A percentile compares a stretch with the other conserved stretches of the same genome.
These are phyloP conservation scores for Drosophila neocordata DNA, from an alignment of 1,140 invertebrate genomes.

Conservation along the genomic window DNA sequence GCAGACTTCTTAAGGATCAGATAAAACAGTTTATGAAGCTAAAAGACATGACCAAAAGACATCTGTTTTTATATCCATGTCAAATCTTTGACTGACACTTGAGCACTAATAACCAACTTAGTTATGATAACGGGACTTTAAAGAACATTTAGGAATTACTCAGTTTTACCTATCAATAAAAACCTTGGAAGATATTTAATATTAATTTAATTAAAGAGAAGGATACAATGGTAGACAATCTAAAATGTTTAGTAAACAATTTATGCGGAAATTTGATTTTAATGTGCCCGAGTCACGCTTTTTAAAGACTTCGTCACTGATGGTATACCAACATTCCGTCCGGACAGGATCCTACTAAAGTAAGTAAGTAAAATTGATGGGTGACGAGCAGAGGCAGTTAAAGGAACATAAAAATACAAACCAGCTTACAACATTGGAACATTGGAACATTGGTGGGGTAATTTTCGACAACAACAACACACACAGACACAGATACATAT, in stretches of 20 bases:
- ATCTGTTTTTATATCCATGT: too few species aligned
- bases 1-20: too few species aligned
- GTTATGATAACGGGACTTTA: too few species aligned
- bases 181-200: too few species aligned
- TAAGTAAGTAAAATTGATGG: constrained; percentile 22
- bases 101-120: too few species aligned
- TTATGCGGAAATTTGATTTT: constrained; percentile 76
- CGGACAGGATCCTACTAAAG: not conserved
- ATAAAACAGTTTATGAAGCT: too few species aligned
- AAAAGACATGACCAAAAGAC: too few species aligned
- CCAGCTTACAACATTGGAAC: constrained; percentile 2
- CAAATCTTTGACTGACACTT: too few species aligned
- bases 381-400: constrained; percentile 11
- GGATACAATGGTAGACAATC: constrained; percentile 22
- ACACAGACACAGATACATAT: not conserved
- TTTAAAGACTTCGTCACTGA: constrained; percentile 9
- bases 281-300: constrained; percentile 38
- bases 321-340: not conserved
- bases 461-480: constrained; percentile 11
- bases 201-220: too few species aligned
- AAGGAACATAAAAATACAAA: constrained; percentile 17
- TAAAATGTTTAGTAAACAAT: constrained; percentile 66
- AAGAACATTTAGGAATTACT: too few species aligned
- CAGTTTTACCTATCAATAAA: too few species aligned
- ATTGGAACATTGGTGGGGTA: not conserved